Base-by-base conservation (phyloP, 2,888 invertebrate genomes). In the Sesia apiformis region DNA sequence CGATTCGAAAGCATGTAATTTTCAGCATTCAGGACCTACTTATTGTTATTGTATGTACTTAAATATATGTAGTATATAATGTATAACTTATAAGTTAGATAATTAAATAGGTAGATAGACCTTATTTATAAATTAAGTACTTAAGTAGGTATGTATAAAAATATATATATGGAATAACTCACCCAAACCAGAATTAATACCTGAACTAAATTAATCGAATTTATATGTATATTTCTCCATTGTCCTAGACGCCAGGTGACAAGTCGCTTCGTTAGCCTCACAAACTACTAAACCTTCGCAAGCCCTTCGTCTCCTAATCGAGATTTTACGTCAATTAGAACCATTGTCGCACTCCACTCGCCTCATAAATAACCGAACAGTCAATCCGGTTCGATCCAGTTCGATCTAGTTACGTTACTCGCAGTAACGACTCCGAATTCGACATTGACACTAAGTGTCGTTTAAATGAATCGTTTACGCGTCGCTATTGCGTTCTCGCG, bases 311-410 rank as follows among this genome's bases (percentile, higher is more conserved):
- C 65, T 58, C 64, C 62, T 59, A 54, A 79, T 81, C 81, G 74
- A 78, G 83, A 84, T 82, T 80, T 78, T 72, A 80, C 79, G 84
- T 84, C 84, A 84, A 83, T 84, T 84, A 83, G 75, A 76, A 60
- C 74, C 76, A 83, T 84, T 84, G 84, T 84, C 82, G 80, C 76
- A 68, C 72, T 70, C 65, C 67, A 62, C 61, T 67, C 61, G 56
- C 66, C 70, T 76, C 76, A 72, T 80, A 81, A 82, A 84, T 80
- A 83, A 79, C 70, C 67, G 64, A 69, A 73, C 72, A 66, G 71
- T 71, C 70, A 69, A 68, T 69, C 70, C 66, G 62, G 67, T 67
- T 63, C 66, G 65, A 69, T 71, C 70, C 69, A 67, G 73, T 72
- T 64, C 57, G 65, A 69, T 71, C 70, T 69, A 67, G 73, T 72